Percentiles rank a stretch among this genome's conserved stretches.
Evolutionary conservation across 2,888 invertebrate species (phyloP).

Genomic region (Tribolium freemani): DNA sequence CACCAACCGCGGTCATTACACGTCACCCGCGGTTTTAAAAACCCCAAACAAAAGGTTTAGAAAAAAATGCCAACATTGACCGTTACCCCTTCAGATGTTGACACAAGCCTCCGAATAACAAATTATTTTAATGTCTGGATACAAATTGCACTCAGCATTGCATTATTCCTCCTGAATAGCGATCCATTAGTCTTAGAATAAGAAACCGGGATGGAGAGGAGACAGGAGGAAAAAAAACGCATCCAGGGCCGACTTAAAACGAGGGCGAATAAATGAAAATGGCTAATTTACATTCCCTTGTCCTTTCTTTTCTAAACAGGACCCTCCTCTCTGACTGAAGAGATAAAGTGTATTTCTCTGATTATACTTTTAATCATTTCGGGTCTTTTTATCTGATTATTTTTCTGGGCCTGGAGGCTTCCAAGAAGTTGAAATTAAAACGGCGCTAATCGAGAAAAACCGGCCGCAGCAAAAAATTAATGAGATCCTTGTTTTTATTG

Average conservation of each 20-base stretch:
- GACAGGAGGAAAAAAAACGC: constrained; percentile 54
- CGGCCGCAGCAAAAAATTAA: constrained; percentile 60
- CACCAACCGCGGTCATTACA: neutral
- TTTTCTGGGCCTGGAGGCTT: constrained; percentile 36
- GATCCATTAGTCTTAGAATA: constrained; percentile 61
- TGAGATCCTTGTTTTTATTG: constrained; percentile 65
- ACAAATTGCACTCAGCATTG: constrained; percentile 64
- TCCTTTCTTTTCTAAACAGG: constrained; percentile 51
- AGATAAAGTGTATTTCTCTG: constrained; percentile 63
- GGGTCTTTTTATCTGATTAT: constrained; percentile 53
- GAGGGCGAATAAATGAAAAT: constrained; percentile 66
- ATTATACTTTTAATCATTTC: constrained; percentile 65
- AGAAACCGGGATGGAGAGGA: constrained; percentile 46
- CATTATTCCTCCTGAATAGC: constrained; percentile 64
- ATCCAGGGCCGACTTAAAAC: constrained; percentile 56
- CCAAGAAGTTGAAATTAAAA: constrained; percentile 59
- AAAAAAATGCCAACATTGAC: neutral
- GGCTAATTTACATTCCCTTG: constrained; percentile 67
- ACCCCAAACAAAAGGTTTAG: neutral
- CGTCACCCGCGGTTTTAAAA: neutral
- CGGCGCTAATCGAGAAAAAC: constrained; percentile 61
- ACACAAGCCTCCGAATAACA: neutral
- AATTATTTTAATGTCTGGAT: constrained; percentile 39
- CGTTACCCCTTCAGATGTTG: neutral
- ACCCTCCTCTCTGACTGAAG: constrained; percentile 36